Evolutionary conservation across 2,113 vertebrate species (phyloP).

Genomic region (Bolborhynchus lineola): DNA sequence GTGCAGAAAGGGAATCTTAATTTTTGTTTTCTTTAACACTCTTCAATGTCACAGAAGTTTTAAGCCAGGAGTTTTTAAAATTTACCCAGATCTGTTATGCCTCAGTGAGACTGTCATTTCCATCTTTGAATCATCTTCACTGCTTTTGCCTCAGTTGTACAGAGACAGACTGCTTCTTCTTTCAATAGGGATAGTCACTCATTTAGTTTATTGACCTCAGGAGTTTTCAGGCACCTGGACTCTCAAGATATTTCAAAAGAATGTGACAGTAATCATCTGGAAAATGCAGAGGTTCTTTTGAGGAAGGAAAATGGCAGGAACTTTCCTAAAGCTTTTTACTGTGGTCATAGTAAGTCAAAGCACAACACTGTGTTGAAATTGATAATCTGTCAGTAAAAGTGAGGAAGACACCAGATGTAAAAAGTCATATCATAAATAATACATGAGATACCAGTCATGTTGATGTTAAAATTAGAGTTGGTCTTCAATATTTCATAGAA

Average conservation of each 20-base stretch:
- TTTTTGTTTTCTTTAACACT: neutral
- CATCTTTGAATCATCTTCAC: neutral
- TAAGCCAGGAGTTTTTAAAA: neutral
- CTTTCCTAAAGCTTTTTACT: neutral
- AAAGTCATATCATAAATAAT: neutral
- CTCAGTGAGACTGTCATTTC: neutral
- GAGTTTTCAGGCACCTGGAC: neutral
- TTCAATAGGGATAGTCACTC: neutral
- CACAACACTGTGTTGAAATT: neutral
- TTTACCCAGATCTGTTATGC: neutral
- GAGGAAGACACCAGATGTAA: neutral
- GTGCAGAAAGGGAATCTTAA: accelerated
- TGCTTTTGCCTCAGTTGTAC: neutral
- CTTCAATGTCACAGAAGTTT: neutral
- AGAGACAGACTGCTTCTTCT: neutral
- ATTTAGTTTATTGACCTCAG: neutral
- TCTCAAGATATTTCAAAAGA: neutral
- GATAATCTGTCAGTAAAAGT: neutral
- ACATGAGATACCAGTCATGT: neutral
- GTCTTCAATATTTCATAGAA: conserved; percentile 7
- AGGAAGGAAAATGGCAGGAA: neutral
- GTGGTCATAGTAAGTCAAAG: neutral
- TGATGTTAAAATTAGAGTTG: neutral
- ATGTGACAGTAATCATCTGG: neutral
- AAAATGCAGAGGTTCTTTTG: neutral